A percentile compares a stretch with the other conserved stretches of the same genome.
These are phyloP conservation scores for Coreius guichenoti DNA, from an alignment of 2,797 vertebrate genomes.

Conservation along the genomic window DNA sequence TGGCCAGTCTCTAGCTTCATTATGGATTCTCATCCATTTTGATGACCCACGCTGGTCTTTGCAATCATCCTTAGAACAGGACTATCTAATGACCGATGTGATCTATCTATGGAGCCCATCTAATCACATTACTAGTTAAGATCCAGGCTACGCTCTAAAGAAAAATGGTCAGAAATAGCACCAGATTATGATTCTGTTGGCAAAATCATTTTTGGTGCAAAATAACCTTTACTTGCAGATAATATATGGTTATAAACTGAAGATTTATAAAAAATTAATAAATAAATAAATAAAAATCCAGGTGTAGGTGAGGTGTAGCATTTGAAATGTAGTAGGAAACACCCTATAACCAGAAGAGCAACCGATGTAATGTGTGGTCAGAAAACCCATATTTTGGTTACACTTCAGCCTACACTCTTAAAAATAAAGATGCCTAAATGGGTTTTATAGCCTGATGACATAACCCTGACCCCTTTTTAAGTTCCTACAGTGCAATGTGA, in stretches of 20 bases:
- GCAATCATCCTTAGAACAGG: neutral
- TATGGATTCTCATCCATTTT: slow-evolving; percentile 29
- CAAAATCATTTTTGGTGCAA: neutral
- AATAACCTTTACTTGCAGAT: neutral
- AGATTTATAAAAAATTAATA: neutral
- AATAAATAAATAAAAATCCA: neutral
- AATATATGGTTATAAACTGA: neutral
- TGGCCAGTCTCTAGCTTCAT: slow-evolving; percentile 9
- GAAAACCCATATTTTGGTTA: neutral
- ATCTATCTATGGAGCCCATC: slow-evolving; percentile 26
- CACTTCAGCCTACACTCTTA: neutral
- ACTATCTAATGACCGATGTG: slow-evolving; percentile 12
- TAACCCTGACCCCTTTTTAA: neutral
- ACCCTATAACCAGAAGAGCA: neutral
- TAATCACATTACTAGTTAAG: slow-evolving; percentile 43
- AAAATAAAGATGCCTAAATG: neutral
- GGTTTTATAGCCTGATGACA: neutral
- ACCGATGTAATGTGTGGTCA: neutral
- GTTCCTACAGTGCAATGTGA: neutral
- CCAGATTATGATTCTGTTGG: neutral
- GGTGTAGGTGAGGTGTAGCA: neutral
- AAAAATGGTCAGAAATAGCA: neutral
- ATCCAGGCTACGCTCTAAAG: slow-evolving; percentile 7
- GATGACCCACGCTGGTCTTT: neutral
- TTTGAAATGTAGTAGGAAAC: neutral